Conservation (phyloP, 1,140 invertebrate genomes). For the Aphelenchoides fujianensis region DNA sequence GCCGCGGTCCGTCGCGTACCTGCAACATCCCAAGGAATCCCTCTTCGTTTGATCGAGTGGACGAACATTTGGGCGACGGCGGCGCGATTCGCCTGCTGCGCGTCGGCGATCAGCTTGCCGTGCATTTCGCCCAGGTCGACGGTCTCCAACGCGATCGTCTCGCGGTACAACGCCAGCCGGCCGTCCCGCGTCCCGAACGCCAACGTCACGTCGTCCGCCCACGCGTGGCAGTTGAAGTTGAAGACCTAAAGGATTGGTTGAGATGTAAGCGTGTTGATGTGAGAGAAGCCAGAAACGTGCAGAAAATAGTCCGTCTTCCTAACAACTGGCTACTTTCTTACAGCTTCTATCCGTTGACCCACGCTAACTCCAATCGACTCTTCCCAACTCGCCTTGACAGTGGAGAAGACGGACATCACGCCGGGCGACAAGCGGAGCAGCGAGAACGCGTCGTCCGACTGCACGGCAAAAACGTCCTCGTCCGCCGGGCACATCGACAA, state of each 20-base stretch:
- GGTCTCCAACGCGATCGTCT: slow-evolving; percentile 32
- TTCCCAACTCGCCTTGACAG: too few species aligned
- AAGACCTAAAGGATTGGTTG: too few species aligned
- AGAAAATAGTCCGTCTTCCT: neutral
- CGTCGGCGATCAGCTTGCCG: slow-evolving; percentile 18
- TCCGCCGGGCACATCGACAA: slow-evolving; percentile 37
- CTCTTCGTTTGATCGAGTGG: too few species aligned
- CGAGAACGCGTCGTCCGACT: slow-evolving; percentile 26
- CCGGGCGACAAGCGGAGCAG: slow-evolving; percentile 11
- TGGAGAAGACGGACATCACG: slow-evolving; percentile 26
- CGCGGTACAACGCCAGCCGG: slow-evolving; percentile 24
- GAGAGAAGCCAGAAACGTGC: slow-evolving; percentile 4
- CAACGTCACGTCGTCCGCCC: slow-evolving; percentile 38
- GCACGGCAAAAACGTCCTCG: slow-evolving; percentile 35
- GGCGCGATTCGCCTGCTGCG: slow-evolving; percentile 26
- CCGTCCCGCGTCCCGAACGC: slow-evolving; percentile 36
- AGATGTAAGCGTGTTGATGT: too few species aligned
- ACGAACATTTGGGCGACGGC: slow-evolving; percentile 30
- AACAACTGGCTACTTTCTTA: slow-evolving; percentile 2
- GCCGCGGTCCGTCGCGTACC: slow-evolving; percentile 22
- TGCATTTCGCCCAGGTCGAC: slow-evolving; percentile 33
- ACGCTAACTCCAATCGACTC: too few species aligned
- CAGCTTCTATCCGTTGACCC: too few species aligned
- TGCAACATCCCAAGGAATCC: too few species aligned
- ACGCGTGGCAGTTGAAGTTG: slow-evolving; percentile 33